phyloP scores from a whole-genome alignment of 1,140 invertebrate genomes.

The Bursaphelenchus mucronatus region DNA sequence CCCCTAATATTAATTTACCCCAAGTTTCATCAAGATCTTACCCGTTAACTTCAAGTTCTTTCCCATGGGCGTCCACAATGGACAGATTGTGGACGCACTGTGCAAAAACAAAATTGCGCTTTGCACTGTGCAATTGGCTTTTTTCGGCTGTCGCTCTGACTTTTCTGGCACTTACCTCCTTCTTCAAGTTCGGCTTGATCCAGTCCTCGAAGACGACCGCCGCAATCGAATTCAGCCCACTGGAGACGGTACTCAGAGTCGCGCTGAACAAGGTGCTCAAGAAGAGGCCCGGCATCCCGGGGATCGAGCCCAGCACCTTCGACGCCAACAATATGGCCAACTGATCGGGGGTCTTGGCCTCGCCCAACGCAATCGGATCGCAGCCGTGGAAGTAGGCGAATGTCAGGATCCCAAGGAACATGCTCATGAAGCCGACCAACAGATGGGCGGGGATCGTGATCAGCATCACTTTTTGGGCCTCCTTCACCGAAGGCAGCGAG shows the following conservation, averaged over 20 bases:
- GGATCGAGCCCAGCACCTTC: slow-evolving; percentile 40
- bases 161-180: slow-evolving; percentile 5
- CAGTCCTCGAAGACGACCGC: slow-evolving; percentile 52
- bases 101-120: too few species aligned
- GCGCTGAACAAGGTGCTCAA: slow-evolving; percentile 44
- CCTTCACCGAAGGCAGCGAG: slow-evolving; percentile 35
- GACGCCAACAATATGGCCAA: slow-evolving; percentile 43
- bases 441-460: slow-evolving; percentile 8
- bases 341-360: slow-evolving; percentile 49
- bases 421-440: slow-evolving; percentile 17
- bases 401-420: slow-evolving; percentile 43
- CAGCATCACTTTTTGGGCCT: slow-evolving; percentile 38
- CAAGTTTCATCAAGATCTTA: too few species aligned
- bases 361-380: slow-evolving; percentile 41
- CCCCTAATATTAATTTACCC: too few species aligned
- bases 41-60: too few species aligned
- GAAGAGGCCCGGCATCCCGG: slow-evolving; percentile 50
- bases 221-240: slow-evolving; percentile 47
- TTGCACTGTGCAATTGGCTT: too few species aligned
- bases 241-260: slow-evolving; percentile 46
- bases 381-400: slow-evolving; percentile 54
- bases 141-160: too few species aligned
- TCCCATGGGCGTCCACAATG: too few species aligned
- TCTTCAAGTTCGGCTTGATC: slow-evolving; percentile 34
- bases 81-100: neutral